Evolutionary conservation across 2,113 vertebrate genomes (phyloP), one percentile per base, ranked within the genome.

Genomic region (Chaetorhynchus papuensis): DNA sequence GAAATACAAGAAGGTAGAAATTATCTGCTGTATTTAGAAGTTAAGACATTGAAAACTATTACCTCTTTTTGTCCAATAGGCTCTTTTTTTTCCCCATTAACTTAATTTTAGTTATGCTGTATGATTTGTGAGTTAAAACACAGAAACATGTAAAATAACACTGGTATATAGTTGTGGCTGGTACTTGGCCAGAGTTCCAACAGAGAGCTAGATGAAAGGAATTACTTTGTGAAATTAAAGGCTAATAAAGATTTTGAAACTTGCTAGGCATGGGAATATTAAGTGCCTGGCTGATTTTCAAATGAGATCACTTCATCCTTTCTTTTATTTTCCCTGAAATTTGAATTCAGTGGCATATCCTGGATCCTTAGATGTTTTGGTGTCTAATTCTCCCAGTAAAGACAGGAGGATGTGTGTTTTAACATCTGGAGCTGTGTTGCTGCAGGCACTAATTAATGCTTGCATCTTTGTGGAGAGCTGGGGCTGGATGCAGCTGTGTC

Each of bases 191-290:
- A 44, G 59, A 93, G 61, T 94, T 93, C 78, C 78, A 87, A 81
- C 44, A 61, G 37, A 66, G 83, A 47, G 41, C 75, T 69, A 83
- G 66, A 91, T 96, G 85, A 95, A 94, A 96, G 87, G 66, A 79
- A 50, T 69, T 79, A 39, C 75, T 44, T 87, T 85, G 42, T 85
- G 81, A 96, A 94, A 96, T 88, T 80, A 88, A 93, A 95, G 59
- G 59, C 82, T 96, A 80, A 47, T 70, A 80, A 87, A 54, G n/a
- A 69, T 87, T 90, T 69, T 70, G 71, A 61, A 90, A 79, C 60
- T 87, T 80, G 28, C 41, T 80, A 83, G 63, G 42, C 47, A 83
- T 69, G 75, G 63, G 35, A 91, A 75, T 89, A 86, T 83, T 95
- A 93, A 85, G 79, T 70, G 19, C 13, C 21, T 85, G 78, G n/a